These are phyloP conservation scores for Forpus xanthops DNA, from an alignment of 2,797 vertebrate species.

Conservation along the genomic window DNA sequence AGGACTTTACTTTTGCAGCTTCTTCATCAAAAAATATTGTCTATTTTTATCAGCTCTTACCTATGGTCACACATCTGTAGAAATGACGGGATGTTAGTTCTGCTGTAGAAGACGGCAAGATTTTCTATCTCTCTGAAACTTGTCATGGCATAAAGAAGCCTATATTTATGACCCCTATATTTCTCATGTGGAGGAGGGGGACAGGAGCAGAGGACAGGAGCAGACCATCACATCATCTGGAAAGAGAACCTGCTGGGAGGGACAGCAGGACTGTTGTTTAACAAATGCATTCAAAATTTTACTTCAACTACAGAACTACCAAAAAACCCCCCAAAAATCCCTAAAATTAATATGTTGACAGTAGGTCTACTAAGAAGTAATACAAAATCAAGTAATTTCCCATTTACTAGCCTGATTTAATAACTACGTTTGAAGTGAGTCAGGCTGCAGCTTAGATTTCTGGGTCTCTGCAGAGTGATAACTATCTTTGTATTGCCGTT, in stretches of 20 bases:
- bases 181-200: background rate
- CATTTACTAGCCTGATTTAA: background rate
- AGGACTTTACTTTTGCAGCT: background rate
- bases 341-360: background rate
- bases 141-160: background rate
- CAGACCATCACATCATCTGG: background rate
- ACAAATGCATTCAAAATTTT: background rate
- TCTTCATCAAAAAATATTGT: background rate
- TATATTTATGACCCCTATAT: background rate
- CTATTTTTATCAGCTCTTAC: background rate
- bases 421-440: background rate
- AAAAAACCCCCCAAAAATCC: fast-evolving
- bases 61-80: background rate
- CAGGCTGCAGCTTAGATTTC: background rate
- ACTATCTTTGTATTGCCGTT: background rate
- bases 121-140: background rate
- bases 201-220: background rate
- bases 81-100: background rate
- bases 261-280: background rate
- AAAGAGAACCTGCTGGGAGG: background rate
- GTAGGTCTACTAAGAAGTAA: background rate
- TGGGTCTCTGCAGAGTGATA: background rate
- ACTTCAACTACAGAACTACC: background rate
- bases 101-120: background rate
- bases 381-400: background rate